These are phyloP conservation scores for Cartodere bifasciata DNA, from an alignment of 2,888 invertebrate genomes.

Conservation along the genomic window DNA sequence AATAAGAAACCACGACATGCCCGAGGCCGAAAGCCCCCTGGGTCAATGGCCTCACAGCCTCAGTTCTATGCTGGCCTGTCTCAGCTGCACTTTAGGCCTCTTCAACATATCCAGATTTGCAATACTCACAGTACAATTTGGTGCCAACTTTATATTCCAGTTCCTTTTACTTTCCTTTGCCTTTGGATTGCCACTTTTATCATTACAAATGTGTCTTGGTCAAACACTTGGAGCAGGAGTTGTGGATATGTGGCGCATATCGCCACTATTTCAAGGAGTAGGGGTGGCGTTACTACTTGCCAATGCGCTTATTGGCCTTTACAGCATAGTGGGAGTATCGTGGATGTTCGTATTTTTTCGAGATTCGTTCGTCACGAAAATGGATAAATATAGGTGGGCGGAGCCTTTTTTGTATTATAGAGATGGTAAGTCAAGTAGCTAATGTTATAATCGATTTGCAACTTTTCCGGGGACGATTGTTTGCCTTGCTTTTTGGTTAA, in stretches of 20 bases:
- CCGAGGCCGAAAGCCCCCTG: slow-evolving; percentile 40
- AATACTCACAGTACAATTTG: slow-evolving; percentile 75
- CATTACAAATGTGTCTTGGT: slow-evolving; percentile 73
- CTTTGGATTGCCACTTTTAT: slow-evolving; percentile 60
- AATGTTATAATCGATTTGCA: too few species aligned
- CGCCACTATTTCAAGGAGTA: slow-evolving; percentile 82
- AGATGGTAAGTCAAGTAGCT: slow-evolving; percentile 44
- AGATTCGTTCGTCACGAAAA: slow-evolving; percentile 73
- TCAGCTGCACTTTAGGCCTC: slow-evolving; percentile 76
- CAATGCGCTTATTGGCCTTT: slow-evolving; percentile 72
- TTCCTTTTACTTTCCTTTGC: slow-evolving; percentile 72
- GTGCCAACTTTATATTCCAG: slow-evolving; percentile 79
- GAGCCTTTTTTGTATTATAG: slow-evolving; percentile 58
- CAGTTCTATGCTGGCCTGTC: slow-evolving; percentile 68
- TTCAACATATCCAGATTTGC: slow-evolving; percentile 84
- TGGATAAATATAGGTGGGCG: slow-evolving; percentile 71
- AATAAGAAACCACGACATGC: slow-evolving; percentile 33
- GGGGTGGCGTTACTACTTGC: slow-evolving; percentile 69
- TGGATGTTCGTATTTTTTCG: slow-evolving; percentile 84
- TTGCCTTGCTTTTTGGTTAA: too few species aligned
- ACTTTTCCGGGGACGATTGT: too few species aligned
- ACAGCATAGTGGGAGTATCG: slow-evolving; percentile 78
- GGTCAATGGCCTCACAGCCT: slow-evolving; percentile 57
- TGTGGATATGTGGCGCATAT: slow-evolving; percentile 87
- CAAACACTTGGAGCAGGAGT: slow-evolving; percentile 75